phyloP scores from a whole-genome alignment of 2,113 vertebrate species.

The Ceyx margarethae region DNA sequence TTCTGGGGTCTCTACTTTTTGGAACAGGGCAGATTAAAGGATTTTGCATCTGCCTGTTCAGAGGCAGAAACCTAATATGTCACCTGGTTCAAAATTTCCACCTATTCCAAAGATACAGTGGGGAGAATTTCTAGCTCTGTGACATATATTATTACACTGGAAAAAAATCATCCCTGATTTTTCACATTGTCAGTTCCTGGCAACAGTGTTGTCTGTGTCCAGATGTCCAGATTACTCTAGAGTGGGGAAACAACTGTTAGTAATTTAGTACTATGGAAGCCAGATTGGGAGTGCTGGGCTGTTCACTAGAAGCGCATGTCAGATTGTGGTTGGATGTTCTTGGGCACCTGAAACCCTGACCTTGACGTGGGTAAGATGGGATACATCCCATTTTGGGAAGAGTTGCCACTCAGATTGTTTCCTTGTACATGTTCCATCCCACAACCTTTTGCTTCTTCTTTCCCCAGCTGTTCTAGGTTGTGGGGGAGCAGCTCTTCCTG shows the following conservation, averaged over 20 bases:
- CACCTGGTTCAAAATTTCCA: neutral
- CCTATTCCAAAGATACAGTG: neutral
- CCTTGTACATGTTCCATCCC: neutral
- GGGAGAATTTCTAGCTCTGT: neutral
- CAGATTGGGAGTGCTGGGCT: neutral
- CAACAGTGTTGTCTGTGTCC: neutral
- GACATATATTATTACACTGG: neutral
- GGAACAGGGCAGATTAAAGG: neutral
- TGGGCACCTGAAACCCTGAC: neutral
- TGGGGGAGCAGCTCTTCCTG: constrained; percentile 7
- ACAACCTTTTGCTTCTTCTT: neutral
- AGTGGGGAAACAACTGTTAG: neutral
- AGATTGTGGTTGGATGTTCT: neutral
- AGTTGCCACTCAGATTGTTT: neutral
- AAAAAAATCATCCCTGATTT: neutral
- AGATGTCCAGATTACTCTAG: neutral
- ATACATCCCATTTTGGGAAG: neutral
- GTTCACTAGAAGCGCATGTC: neutral
- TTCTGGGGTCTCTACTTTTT: neutral
- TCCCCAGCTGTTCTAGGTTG: neutral
- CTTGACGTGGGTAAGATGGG: neutral
- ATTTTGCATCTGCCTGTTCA: neutral
- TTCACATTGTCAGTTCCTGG: neutral
- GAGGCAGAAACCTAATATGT: neutral
- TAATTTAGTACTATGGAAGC: neutral